These are phyloP conservation scores for Penaeus chinensis DNA, from an alignment of 1,140 invertebrate species.

Conservation along the genomic window DNA sequence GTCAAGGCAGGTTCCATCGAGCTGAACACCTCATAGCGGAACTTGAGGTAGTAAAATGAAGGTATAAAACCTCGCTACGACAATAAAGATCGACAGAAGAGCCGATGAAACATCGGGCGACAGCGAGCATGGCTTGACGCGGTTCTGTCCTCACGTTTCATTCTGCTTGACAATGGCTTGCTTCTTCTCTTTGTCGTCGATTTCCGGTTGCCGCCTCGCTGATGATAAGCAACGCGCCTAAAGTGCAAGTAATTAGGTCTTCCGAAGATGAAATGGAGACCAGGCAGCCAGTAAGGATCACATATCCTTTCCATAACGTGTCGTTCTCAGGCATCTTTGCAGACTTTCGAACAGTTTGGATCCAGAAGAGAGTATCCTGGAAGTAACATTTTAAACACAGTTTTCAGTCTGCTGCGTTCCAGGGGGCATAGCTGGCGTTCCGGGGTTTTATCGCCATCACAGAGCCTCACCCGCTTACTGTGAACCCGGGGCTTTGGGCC, in stretches of 20 bases:
- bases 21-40: conserved; percentile 11
- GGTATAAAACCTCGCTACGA: conserved; percentile 29
- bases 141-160: not conserved
- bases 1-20: conserved; percentile 1
- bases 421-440: conserved; percentile 23
- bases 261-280: too few species aligned
- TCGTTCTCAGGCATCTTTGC: not conserved
- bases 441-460: conserved; percentile 31
- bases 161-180: not conserved
- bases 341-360: not conserved
- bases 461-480: conserved; percentile 11
- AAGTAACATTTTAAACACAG: conserved; percentile 38
- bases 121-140: conserved; percentile 10
- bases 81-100: conserved; percentile 44
- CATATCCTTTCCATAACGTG: too few species aligned
- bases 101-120: conserved; percentile 36
- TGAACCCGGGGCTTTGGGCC: not conserved
- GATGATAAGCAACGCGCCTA: too few species aligned
- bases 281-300: too few species aligned
- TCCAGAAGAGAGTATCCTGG: conserved; percentile 30
- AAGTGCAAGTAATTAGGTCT: too few species aligned
- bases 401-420: conserved; percentile 35
- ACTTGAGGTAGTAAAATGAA: conserved; percentile 29
- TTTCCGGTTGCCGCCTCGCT: too few species aligned
- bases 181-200: not conserved